phyloP scores from a whole-genome alignment of 2,113 vertebrate species.

The Aspidoscelis tigris region DNA sequence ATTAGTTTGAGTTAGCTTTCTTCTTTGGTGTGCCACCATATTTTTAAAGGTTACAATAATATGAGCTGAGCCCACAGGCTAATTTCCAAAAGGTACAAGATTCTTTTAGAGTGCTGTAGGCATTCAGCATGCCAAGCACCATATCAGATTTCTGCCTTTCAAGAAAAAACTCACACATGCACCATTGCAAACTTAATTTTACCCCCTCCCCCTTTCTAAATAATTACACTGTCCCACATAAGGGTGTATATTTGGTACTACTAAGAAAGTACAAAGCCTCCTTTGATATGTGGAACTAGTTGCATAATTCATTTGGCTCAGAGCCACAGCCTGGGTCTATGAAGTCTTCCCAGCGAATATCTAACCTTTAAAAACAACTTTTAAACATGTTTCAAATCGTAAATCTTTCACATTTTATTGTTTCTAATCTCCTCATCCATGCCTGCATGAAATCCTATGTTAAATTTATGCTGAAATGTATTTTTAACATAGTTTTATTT shows the following conservation, averaged over 20 bases:
- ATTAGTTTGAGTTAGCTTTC: background rate
- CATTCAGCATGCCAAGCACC: background rate
- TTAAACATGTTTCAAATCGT: background rate
- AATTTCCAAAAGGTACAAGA: background rate
- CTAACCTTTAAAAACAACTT: background rate
- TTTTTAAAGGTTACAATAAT: background rate
- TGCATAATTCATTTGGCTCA: background rate
- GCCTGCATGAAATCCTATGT: background rate
- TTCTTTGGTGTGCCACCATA: background rate
- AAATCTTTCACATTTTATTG: background rate
- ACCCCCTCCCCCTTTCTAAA: background rate
- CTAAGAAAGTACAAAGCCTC: background rate
- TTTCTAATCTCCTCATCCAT: background rate
- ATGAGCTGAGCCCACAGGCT: background rate
- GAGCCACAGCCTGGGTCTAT: background rate
- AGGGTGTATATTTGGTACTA: background rate
- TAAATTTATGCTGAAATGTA: background rate
- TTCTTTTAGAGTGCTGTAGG: background rate
- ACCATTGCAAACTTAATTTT: background rate
- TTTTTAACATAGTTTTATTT: background rate
- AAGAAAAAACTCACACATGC: background rate
- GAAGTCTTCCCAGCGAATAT: background rate
- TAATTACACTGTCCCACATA: background rate
- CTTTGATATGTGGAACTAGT: background rate
- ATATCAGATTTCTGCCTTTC: no score